A percentile compares a stretch with the other conserved stretches of the same genome.
Evolutionary conservation across 2,888 invertebrate genomes (phyloP).

Genomic region (Cylindroiulus punctatus): DNA sequence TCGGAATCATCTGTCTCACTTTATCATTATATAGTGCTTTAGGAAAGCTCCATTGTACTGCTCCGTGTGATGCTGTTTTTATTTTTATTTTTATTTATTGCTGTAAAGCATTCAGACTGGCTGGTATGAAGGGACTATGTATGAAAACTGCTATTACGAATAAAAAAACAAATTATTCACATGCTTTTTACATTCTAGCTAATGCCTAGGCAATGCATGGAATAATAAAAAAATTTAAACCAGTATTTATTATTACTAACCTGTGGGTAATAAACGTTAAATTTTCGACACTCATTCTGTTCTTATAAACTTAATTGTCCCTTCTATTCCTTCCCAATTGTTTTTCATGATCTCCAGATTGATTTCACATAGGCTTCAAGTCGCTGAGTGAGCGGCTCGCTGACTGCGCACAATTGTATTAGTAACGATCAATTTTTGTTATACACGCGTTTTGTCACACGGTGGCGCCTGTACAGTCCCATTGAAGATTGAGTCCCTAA

Average conservation of each 20-base stretch:
- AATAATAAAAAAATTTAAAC: neutral
- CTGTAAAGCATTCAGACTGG: neutral
- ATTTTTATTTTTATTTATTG: too few species aligned
- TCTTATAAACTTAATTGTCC: neutral
- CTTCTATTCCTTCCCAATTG: neutral
- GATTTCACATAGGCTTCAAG: neutral
- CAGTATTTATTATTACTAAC: neutral
- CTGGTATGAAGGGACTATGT: too few species aligned
- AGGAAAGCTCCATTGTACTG: neutral
- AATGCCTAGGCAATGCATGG: too few species aligned
- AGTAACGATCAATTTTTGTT: slow-evolving; percentile 3
- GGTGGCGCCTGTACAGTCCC: neutral
- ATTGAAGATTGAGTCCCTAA: slow-evolving; percentile 13
- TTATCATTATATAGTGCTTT: neutral
- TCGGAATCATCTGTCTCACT: slow-evolving; percentile 4
- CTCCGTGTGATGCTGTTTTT: neutral
- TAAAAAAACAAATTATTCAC: too few species aligned
- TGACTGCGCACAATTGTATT: slow-evolving; percentile 12
- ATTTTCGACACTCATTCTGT: too few species aligned
- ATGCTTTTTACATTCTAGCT: too few species aligned
- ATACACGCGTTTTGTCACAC: neutral
- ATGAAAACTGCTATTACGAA: too few species aligned
- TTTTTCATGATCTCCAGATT: neutral
- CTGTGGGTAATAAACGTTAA: too few species aligned
- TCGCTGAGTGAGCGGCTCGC: neutral